Evolutionary conservation across 2,797 vertebrate species (phyloP).

Genomic region (Malacoraja senta): DNA sequence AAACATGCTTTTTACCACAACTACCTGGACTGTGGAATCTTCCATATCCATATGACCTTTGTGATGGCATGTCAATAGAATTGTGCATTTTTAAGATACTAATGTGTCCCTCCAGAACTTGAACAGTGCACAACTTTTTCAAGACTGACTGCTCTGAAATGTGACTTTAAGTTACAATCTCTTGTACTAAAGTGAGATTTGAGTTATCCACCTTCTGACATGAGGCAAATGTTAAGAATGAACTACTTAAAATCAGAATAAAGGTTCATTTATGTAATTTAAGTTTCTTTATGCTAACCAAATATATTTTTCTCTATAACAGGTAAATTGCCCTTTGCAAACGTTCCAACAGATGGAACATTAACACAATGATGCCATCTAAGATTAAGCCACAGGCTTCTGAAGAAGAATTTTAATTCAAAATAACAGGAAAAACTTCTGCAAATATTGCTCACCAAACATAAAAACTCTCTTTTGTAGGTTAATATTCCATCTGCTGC

Average conservation of each 20-base stretch:
- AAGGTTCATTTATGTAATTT: not conserved
- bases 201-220: not conserved
- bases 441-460: not conserved
- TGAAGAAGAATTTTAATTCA: not conserved
- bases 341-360: not conserved
- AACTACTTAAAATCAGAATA: not conserved
- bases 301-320: not conserved
- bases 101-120: not conserved
- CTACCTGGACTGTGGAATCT: not conserved
- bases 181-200: not conserved
- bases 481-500: not conserved
- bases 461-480: too few species aligned
- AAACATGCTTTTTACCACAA: too few species aligned
- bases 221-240: not conserved
- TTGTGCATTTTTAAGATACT: not conserved
- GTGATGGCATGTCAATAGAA: not conserved
- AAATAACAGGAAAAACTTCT: not conserved
- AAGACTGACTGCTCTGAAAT: too few species aligned
- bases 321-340: not conserved
- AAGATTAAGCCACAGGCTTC: not conserved
- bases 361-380: not conserved
- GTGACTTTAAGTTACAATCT: not conserved
- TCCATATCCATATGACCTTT: not conserved
- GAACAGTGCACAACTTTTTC: not conserved
- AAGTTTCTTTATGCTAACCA: not conserved